These are phyloP conservation scores for Bugula neritina DNA, from an alignment of 2,888 invertebrate genomes.

Conservation along the genomic window DNA sequence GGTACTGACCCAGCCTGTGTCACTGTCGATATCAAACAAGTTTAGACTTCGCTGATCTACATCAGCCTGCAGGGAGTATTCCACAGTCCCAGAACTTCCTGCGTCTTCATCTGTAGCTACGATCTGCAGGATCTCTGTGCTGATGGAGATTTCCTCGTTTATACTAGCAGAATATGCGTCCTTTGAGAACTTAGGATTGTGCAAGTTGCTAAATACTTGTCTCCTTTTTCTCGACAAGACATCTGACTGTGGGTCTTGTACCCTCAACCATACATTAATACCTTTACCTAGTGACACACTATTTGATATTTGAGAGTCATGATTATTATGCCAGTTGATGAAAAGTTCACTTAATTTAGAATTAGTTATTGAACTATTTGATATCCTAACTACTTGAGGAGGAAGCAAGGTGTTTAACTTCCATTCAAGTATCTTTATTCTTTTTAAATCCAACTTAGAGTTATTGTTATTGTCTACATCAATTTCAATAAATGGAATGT, in stretches of 20 bases:
- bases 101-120: constrained; percentile 79
- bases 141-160: constrained; percentile 91
- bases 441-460: not conserved
- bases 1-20: constrained; percentile 81
- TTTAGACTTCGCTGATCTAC: constrained; percentile 23
- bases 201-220: constrained; percentile 17
- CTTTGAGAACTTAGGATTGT: not conserved
- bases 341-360: not conserved
- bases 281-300: not conserved
- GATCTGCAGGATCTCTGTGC: constrained; percentile 78
- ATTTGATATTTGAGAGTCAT: not conserved
- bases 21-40: constrained; percentile 69
- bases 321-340: not conserved
- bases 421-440: not conserved
- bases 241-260: not conserved
- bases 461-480: not conserved
- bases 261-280: not conserved
- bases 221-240: not conserved
- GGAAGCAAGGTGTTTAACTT: not conserved
- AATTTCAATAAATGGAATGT: not conserved
- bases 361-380: not conserved
- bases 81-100: constrained; percentile 60
- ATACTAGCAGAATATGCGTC: constrained; percentile 54
- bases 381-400: not conserved
- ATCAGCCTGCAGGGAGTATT: constrained; percentile 81